These are phyloP conservation scores for Sclerodermus sp. DNA, from an alignment of 2,888 invertebrate species.

Conservation along the genomic window DNA sequence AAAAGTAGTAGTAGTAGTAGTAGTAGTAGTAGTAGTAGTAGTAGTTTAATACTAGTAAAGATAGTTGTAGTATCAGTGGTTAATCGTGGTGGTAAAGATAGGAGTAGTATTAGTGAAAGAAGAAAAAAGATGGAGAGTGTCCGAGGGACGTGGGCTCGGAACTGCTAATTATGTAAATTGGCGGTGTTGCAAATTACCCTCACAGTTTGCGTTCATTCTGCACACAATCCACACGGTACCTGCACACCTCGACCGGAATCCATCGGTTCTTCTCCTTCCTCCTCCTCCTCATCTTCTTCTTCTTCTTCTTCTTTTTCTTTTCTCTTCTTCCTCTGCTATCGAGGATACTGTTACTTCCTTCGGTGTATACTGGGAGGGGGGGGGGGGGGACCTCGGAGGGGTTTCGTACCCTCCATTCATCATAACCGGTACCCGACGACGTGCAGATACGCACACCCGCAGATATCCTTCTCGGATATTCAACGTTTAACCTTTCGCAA, in stretches of 20 bases:
- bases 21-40: no score
- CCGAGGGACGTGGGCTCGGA: constrained; percentile 50
- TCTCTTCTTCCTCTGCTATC: constrained; percentile 4
- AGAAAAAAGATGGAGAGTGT: constrained; percentile 29
- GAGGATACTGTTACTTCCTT: no score
- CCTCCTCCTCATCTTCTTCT: constrained; percentile 13
- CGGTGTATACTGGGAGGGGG: no score
- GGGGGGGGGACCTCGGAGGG: no score
- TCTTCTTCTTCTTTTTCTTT: constrained; percentile 14
- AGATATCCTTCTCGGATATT: constrained; percentile 13
- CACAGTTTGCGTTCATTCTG: constrained; percentile 58
- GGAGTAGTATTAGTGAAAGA: no score
- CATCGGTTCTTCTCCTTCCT: constrained; percentile 22
- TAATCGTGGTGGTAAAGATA: no score
- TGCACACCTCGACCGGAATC: constrained; percentile 50
- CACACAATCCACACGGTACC: constrained; percentile 53
- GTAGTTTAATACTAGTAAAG: no score
- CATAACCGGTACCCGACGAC: constrained; percentile 34
- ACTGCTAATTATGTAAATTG: constrained; percentile 59
- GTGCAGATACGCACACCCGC: constrained; percentile 17
- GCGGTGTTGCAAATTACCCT: constrained; percentile 59
- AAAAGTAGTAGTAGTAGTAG: no score
- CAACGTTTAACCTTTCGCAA: no score
- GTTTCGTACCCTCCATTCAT: constrained; percentile 18
- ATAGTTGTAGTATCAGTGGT: no score